phyloP scores from a whole-genome alignment of 1,140 invertebrate species.

The Drosophila serrata region DNA sequence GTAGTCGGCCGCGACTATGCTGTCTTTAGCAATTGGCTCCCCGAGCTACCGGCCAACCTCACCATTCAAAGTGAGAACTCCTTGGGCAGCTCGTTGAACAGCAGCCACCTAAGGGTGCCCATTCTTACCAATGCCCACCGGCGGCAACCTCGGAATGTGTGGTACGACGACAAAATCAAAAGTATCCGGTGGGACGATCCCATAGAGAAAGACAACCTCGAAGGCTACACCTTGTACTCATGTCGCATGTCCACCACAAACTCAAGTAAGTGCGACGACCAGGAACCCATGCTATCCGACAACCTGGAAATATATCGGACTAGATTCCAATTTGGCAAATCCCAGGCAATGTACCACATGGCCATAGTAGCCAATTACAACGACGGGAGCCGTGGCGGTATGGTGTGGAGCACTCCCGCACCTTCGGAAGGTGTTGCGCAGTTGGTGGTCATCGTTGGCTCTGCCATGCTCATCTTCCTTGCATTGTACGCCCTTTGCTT shows the following conservation, averaged over 20 bases:
- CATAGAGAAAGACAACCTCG: too few relatives aligned
- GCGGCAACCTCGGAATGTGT: background rate
- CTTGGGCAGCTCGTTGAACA: background rate
- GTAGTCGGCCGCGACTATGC: background rate
- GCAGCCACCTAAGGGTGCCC: background rate
- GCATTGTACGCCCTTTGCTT: background rate
- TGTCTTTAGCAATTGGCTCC: background rate
- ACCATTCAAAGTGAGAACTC: background rate
- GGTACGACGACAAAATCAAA: background rate
- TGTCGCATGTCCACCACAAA: background rate
- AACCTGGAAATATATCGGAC: background rate
- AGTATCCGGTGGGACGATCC: background rate
- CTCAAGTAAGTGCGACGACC: background rate
- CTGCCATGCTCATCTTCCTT: background rate
- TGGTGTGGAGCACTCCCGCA: background rate
- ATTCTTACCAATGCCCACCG: background rate
- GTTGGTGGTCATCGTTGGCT: background rate
- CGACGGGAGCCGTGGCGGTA: background rate
- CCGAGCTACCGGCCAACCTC: background rate
- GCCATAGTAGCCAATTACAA: background rate
- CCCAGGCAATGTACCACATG: background rate
- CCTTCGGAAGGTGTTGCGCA: background rate
- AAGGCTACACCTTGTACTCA: background rate
- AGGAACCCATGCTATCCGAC: background rate
- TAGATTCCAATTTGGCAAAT: background rate